Conservation (phyloP, 2,113 vertebrate species). For the Protomyctophum bolini region DNA sequence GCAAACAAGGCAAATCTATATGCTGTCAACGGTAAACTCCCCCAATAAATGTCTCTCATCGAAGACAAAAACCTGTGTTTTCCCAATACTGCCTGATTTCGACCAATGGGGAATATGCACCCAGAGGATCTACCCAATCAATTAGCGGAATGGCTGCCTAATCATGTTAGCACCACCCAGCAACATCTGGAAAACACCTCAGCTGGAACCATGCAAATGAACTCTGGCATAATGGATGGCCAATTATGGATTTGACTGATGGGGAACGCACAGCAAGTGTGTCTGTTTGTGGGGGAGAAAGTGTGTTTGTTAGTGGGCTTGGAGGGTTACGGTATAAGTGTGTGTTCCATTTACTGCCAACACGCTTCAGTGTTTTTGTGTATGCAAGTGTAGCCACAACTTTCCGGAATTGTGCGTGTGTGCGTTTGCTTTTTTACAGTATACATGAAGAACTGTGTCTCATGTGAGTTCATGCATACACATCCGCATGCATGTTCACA, state of each 20-base stretch:
- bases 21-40: not conserved
- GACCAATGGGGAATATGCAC: constrained; percentile 41
- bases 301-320: too few species aligned
- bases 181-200: constrained; percentile 74
- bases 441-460: too few species aligned
- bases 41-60: constrained; percentile 14
- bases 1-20: too few species aligned
- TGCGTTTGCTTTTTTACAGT: too few species aligned
- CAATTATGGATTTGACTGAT: constrained; percentile 69
- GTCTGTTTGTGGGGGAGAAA: not conserved
- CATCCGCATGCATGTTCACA: too few species aligned
- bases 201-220: constrained; percentile 68
- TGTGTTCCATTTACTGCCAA: too few species aligned
- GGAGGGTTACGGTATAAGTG: too few species aligned
- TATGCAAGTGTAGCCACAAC: too few species aligned
- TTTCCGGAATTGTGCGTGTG: too few species aligned
- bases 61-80: not conserved
- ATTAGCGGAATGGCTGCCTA: constrained; percentile 55
- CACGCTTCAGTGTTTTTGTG: too few species aligned
- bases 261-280: constrained; percentile 16
- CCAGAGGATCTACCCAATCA: constrained; percentile 52
- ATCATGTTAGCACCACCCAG: constrained; percentile 65
- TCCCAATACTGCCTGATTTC: constrained; percentile 10
- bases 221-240: constrained; percentile 63
- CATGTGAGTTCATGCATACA: too few species aligned